phyloP scores from a whole-genome alignment of 2,888 invertebrate genomes.

The Cosmia pyralina region DNA sequence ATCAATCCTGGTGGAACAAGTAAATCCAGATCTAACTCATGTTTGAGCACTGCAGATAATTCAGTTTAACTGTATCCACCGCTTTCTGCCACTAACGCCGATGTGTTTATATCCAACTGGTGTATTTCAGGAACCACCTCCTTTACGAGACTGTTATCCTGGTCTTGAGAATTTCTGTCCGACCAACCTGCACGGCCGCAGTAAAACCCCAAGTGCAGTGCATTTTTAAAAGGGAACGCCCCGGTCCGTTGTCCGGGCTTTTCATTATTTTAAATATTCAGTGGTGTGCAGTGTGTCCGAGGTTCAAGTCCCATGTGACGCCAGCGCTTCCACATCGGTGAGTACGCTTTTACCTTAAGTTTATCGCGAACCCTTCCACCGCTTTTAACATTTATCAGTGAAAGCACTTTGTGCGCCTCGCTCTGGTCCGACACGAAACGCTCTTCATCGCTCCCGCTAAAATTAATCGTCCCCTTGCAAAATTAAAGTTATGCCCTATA shows the following conservation, averaged over 20 bases:
- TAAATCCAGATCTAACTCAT: slow-evolving; percentile 49
- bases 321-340: slow-evolving; percentile 74
- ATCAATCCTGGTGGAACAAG: slow-evolving; percentile 30
- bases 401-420: slow-evolving; percentile 69
- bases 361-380: slow-evolving; percentile 69
- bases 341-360: slow-evolving; percentile 78
- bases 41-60: slow-evolving; percentile 61
- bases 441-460: slow-evolving; percentile 77
- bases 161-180: slow-evolving; percentile 81
- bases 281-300: slow-evolving; percentile 84
- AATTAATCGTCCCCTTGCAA: slow-evolving; percentile 83
- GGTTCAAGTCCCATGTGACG: slow-evolving; percentile 74
- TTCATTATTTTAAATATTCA: slow-evolving; percentile 90
- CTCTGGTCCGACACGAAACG: slow-evolving; percentile 54
- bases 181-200: slow-evolving; percentile 88
- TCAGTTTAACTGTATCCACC: slow-evolving; percentile 69
- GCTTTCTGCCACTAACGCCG: slow-evolving; percentile 68
- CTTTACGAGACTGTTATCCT: slow-evolving; percentile 85
- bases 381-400: slow-evolving; percentile 75
- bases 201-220: slow-evolving; percentile 88
- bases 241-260: slow-evolving; percentile 80
- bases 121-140: slow-evolving; percentile 78
- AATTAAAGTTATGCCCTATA: slow-evolving; percentile 86
- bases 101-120: slow-evolving; percentile 77
- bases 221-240: slow-evolving; percentile 89